phyloP scores from a whole-genome alignment of 1,140 invertebrate species.

The Nilaparvata lugens region DNA sequence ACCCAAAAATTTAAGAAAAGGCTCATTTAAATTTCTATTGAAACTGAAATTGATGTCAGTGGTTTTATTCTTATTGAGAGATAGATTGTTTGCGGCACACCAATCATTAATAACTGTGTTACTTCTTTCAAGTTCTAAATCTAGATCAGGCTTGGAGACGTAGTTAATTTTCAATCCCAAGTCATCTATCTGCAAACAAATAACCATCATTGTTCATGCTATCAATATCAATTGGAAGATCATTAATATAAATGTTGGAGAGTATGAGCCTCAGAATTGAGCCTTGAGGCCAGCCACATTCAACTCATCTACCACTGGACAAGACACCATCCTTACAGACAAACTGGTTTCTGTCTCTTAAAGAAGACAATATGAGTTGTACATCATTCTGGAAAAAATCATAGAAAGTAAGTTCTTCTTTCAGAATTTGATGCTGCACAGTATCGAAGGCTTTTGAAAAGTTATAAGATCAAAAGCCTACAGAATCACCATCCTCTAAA shows the following conservation, averaged over 20 bases:
- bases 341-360: neutral
- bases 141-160: too few species aligned
- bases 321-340: neutral
- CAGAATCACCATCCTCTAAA: constrained; percentile 39
- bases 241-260: too few species aligned
- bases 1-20: neutral
- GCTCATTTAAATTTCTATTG: neutral
- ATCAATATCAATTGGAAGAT: too few species aligned
- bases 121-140: too few species aligned
- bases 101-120: constrained; percentile 1
- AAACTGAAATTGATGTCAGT: neutral
- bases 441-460: constrained; percentile 6
- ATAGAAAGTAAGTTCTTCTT: neutral
- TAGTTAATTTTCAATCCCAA: too few species aligned
- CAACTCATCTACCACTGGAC: too few species aligned
- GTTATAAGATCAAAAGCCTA: neutral
- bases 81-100: constrained; percentile 5
- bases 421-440: too few species aligned
- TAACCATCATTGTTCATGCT: too few species aligned
- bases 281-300: too few species aligned
- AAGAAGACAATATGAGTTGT: neutral
- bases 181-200: too few species aligned
- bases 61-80: neutral
- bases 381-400: neutral
- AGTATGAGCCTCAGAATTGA: too few species aligned